Evolutionary conservation across 2,888 invertebrate genomes (phyloP).

Genomic region (Scrobipalpa costella): DNA sequence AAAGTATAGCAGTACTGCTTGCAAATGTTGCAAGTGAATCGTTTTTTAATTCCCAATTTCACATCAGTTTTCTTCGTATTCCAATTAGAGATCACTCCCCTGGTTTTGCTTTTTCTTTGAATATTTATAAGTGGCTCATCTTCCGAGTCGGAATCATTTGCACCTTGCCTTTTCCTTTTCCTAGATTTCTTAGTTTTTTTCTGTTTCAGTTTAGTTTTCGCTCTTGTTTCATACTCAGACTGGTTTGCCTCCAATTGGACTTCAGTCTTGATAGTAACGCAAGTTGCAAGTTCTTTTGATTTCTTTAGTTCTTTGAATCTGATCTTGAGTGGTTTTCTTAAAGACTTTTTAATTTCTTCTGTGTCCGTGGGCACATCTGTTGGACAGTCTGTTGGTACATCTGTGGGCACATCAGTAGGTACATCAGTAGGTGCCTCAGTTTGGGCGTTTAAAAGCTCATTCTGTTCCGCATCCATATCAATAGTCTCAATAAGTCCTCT

Average conservation of each 20-base stretch:
- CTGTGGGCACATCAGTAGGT: slow-evolving; percentile 6
- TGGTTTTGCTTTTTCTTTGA: not conserved
- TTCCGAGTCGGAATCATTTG: slow-evolving; percentile 10
- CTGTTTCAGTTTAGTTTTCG: slow-evolving; percentile 19
- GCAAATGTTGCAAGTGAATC: slow-evolving; percentile 59
- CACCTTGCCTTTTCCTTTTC: not conserved
- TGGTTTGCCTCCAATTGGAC: slow-evolving; percentile 44
- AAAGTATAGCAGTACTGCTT: slow-evolving; percentile 66
- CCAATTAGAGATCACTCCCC: not conserved
- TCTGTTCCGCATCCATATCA: slow-evolving; percentile 10
- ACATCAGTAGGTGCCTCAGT: slow-evolving; percentile 11
- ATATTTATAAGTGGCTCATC: slow-evolving; percentile 21
- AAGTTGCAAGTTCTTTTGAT: not conserved
- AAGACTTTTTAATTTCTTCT: slow-evolving; percentile 5
- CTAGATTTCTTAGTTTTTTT: slow-evolving; percentile 32
- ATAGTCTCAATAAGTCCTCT: not conserved
- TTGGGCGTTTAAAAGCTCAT: slow-evolving; percentile 10
- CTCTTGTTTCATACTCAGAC: slow-evolving; percentile 37
- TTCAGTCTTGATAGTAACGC: not conserved
- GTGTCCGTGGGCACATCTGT: not conserved
- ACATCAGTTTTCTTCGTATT: not conserved
- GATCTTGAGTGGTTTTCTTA: slow-evolving; percentile 27
- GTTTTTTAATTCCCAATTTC: slow-evolving; percentile 30
- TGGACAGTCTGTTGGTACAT: not conserved
- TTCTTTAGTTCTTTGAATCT: slow-evolving; percentile 30